Evolutionary conservation across 2,113 vertebrate genomes (phyloP).

Genomic region (Gymnogyps californianus): DNA sequence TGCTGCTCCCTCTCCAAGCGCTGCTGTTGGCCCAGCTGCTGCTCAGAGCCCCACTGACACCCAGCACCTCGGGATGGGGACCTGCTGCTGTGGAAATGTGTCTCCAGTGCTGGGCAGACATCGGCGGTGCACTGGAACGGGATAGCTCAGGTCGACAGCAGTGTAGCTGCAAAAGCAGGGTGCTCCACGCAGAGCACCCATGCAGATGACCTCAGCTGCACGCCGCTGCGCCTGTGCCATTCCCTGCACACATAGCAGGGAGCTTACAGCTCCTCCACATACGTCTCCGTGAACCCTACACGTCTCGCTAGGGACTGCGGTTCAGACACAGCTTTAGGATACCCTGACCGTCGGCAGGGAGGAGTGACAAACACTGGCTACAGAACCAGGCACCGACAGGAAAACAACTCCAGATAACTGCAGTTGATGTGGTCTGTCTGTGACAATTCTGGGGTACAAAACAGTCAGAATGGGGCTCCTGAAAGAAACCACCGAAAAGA

Average conservation of each 20-base stretch:
- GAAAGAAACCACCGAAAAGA: background rate
- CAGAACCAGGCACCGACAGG: background rate
- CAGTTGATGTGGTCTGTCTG: background rate
- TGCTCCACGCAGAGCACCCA: background rate
- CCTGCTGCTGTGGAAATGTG: background rate
- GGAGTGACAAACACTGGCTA: background rate
- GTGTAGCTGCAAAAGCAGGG: background rate
- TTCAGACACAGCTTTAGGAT: background rate
- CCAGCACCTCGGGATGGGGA: background rate
- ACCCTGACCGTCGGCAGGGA: background rate
- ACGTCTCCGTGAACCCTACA: background rate
- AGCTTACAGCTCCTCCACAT: background rate
- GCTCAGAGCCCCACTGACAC: background rate
- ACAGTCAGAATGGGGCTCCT: background rate
- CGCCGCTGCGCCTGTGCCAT: background rate
- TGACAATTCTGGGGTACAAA: background rate
- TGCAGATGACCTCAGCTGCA: background rate
- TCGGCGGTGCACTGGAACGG: too few relatives aligned
- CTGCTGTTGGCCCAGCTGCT: background rate
- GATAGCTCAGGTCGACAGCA: background rate
- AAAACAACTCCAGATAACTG: background rate
- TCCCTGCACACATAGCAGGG: background rate
- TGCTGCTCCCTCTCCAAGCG: background rate
- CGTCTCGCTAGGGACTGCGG: background rate
- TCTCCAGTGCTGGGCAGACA: background rate